A percentile compares a stretch with the other conserved stretches of the same genome.
Conservation (phyloP, 2,113 vertebrate genomes). For the Pluvialis apricaria region DNA sequence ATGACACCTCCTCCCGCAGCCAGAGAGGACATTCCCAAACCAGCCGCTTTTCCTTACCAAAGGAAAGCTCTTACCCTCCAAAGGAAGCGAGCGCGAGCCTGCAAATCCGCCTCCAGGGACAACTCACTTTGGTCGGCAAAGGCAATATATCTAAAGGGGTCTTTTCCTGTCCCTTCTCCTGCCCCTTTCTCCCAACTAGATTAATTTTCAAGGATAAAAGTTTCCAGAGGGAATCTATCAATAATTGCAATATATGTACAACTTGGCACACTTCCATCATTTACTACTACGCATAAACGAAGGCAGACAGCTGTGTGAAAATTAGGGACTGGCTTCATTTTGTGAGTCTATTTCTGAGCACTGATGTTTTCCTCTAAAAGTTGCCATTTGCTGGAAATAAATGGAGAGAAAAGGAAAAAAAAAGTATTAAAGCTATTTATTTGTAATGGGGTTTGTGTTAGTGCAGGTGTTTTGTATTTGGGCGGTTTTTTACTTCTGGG, state of each 20-base stretch:
- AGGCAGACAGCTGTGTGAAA: background rate
- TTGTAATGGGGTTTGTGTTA: background rate
- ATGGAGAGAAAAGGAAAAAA: background rate
- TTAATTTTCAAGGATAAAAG: background rate
- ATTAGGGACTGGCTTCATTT: background rate
- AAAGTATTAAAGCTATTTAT: background rate
- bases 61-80: background rate
- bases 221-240: background rate
- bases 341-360: background rate
- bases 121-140: background rate
- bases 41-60: background rate
- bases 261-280: background rate
- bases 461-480: background rate
- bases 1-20: background rate
- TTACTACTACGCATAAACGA: background rate
- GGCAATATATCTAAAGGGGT: background rate
- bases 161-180: background rate
- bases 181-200: background rate
- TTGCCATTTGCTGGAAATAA: background rate
- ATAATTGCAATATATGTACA: background rate
- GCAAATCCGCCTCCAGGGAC: background rate
- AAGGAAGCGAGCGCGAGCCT: fast-evolving
- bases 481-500: background rate
- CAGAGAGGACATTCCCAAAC: background rate
- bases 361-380: background rate